Percentiles rank a stretch among this genome's conserved stretches.
phyloP scores from a whole-genome alignment of 2,113 vertebrate species.

The Elephas maximus region DNA sequence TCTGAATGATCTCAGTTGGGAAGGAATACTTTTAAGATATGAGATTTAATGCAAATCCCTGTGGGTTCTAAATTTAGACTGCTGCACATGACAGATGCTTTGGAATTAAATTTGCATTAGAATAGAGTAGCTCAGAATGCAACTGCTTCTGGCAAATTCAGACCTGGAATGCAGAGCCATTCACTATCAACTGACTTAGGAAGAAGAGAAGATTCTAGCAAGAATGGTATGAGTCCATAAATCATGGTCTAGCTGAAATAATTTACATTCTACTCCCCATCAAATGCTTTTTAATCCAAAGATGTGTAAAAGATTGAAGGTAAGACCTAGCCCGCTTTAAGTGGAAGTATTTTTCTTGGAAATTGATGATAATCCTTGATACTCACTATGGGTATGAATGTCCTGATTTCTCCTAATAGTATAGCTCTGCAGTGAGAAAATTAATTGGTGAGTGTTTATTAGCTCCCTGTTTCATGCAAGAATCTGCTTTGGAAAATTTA shows the following conservation, averaged over 20 bases:
- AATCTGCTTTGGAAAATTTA: conserved; percentile 17
- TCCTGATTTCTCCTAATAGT: not conserved
- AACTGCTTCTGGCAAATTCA: conserved; percentile 37
- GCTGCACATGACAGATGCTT: conserved; percentile 42
- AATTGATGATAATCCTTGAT: conserved; percentile 13
- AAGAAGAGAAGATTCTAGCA: conserved; percentile 15
- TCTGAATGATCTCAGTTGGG: conserved; percentile 1
- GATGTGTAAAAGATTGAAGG: not conserved
- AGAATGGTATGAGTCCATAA: not conserved
- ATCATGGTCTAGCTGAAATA: conserved; percentile 16
- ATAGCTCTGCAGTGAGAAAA: not conserved
- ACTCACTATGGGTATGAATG: not conserved
- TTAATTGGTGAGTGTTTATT: not conserved
- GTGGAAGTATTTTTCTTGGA: conserved; percentile 39
- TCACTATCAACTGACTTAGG: not conserved
- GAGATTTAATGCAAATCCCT: conserved; percentile 36
- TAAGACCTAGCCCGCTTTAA: not conserved
- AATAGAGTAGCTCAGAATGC: conserved; percentile 62
- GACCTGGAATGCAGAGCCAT: conserved; percentile 9
- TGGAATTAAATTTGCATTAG: conserved; percentile 67
- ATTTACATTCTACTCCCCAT: not conserved
- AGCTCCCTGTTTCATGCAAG: not conserved
- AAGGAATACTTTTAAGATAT: conserved; percentile 46
- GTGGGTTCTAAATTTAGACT: conserved; percentile 59
- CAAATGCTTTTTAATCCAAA: not conserved